Evolutionary conservation across 2,888 invertebrate species (phyloP).

Genomic region (Cyrtodaria siliqua): DNA sequence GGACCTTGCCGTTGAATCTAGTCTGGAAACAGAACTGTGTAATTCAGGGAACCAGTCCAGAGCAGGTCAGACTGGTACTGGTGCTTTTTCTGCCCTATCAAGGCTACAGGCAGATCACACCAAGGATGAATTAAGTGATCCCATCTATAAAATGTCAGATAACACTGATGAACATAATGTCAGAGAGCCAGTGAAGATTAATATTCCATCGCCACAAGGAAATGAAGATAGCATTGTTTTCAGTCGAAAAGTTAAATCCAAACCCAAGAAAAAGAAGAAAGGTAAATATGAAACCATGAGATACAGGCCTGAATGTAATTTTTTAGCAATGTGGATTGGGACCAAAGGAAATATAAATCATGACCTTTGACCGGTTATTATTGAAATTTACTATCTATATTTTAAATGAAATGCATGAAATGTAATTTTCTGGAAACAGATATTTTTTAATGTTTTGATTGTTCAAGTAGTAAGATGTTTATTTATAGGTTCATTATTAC

Average conservation of each 20-base stretch:
- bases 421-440: no score
- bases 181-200: background rate
- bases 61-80: slow-evolving; percentile 37
- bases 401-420: no score
- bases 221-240: slow-evolving; percentile 69
- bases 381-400: no score
- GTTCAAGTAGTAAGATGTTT: no score
- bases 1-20: slow-evolving; percentile 9
- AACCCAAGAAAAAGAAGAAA: slow-evolving; percentile 77
- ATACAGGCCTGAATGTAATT: no score
- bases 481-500: no score
- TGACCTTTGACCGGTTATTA: no score
- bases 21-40: slow-evolving; percentile 19
- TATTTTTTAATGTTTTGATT: no score
- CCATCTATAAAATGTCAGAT: slow-evolving; percentile 18
- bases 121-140: slow-evolving; percentile 34
- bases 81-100: slow-evolving; percentile 49
- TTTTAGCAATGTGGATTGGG: no score
- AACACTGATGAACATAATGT: background rate
- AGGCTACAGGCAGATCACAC: slow-evolving; percentile 37
- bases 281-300: no score
- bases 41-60: slow-evolving; percentile 24
- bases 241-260: slow-evolving; percentile 66
- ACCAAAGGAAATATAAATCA: no score
- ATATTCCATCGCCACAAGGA: slow-evolving; percentile 5